Conservation (phyloP, 2,888 invertebrate species). For the Cephus runcator region DNA sequence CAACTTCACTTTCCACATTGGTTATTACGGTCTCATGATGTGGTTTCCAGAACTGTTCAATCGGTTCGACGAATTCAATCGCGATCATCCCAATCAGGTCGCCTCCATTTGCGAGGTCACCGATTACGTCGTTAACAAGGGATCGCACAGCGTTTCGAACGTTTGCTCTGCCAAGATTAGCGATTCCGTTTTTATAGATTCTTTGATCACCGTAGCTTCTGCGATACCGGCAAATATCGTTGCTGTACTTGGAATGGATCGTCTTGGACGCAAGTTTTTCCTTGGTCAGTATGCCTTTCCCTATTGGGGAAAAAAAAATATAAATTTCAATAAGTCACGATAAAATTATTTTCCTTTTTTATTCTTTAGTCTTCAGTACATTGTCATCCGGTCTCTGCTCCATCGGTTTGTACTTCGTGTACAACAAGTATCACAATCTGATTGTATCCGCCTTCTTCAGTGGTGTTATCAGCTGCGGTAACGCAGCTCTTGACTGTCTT, state of each 20-base stretch:
- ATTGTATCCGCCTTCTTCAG: constrained; percentile 87
- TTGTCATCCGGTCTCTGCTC: constrained; percentile 86
- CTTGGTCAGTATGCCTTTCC: constrained; percentile 69
- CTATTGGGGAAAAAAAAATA: not conserved
- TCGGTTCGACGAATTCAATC: constrained; percentile 84
- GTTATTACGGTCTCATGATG: constrained; percentile 95
- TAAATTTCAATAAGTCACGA: not conserved
- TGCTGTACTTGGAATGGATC: constrained; percentile 85
- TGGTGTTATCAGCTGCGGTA: constrained; percentile 88
- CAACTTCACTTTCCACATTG: constrained; percentile 94
- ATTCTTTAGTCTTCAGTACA: constrained; percentile 81
- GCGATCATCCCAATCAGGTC: constrained; percentile 69
- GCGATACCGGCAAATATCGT: constrained; percentile 88
- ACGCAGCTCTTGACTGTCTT: constrained; percentile 90
- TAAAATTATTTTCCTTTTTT: constrained; percentile 35
- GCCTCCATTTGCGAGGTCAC: constrained; percentile 81
- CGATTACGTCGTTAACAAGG: constrained; percentile 76
- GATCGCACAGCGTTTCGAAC: constrained; percentile 70
- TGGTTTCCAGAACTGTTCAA: constrained; percentile 97
- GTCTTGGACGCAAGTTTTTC: constrained; percentile 86
- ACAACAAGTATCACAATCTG: constrained; percentile 84
- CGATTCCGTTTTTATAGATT: constrained; percentile 85
- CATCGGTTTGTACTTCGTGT: constrained; percentile 85
- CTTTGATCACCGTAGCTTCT: constrained; percentile 86
- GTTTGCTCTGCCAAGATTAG: constrained; percentile 77